Evolutionary conservation across 2,797 vertebrate genomes (phyloP).

Genomic region (Poeciliopsis infans): DNA sequence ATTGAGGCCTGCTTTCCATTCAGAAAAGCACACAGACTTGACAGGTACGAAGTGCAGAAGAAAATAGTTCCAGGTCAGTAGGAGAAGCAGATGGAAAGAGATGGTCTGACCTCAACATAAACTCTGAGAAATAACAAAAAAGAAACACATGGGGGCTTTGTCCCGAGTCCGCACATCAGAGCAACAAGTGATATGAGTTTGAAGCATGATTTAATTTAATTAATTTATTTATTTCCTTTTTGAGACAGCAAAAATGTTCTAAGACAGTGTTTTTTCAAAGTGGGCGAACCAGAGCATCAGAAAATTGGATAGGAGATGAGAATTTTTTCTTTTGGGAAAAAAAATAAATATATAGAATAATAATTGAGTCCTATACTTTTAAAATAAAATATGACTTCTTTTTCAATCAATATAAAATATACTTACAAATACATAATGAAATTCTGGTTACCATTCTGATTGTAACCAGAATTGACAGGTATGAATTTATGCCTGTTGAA

Average conservation of each 20-base stretch:
- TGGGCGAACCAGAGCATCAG: no score
- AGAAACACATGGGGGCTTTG: constrained; percentile 1
- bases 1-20: constrained; percentile 58
- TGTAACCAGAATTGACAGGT: no score
- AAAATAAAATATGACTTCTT: no score
- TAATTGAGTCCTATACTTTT: no score
- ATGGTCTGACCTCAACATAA: constrained; percentile 47
- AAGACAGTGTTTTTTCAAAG: not conserved
- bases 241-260: not conserved
- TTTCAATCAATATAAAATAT: no score
- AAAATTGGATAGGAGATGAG: no score
- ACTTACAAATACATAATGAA: no score
- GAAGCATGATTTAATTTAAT: constrained; percentile 14
- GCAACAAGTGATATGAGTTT: constrained; percentile 9
- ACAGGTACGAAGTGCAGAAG: constrained; percentile 38
- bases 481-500: no score
- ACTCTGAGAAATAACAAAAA: constrained; percentile 28
- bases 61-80: constrained; percentile 51
- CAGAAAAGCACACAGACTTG: constrained; percentile 45
- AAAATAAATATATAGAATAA: no score
- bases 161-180: constrained; percentile 5
- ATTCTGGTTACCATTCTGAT: no score
- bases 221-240: not conserved
- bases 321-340: no score
- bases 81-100: constrained; percentile 44